These are phyloP conservation scores for Mionectes olivaceus DNA, from an alignment of 2,797 vertebrate species.

Conservation along the genomic window DNA sequence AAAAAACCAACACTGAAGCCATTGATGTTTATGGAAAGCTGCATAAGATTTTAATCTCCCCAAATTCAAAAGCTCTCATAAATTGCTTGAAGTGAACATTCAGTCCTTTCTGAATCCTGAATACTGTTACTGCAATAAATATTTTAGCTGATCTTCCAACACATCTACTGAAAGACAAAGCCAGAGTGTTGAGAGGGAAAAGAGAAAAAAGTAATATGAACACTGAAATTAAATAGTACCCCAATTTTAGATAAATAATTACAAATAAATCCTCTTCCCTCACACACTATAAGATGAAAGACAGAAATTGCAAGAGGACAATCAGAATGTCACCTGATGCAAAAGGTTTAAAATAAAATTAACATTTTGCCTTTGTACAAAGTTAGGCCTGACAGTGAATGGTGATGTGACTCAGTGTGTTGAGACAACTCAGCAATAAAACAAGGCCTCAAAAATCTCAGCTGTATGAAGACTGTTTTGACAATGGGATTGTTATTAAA, in stretches of 20 bases:
- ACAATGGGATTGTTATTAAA: background rate
- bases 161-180: background rate
- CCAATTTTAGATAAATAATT: background rate
- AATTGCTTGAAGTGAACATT: background rate
- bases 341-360: background rate
- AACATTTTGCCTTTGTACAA: background rate
- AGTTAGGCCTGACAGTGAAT: background rate
- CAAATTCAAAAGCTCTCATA: background rate
- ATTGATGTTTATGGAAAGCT: background rate
- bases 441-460: background rate
- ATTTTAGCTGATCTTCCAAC: background rate
- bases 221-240: background rate
- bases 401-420: background rate
- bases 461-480: background rate
- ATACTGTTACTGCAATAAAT: background rate
- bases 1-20: background rate
- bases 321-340: background rate
- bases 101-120: background rate
- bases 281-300: background rate
- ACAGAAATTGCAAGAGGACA: background rate
- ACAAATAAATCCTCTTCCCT: background rate
- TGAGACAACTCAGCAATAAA: background rate
- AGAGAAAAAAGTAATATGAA: background rate
- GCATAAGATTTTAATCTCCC: background rate
- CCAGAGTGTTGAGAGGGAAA: background rate